Base-by-base conservation (phyloP, 2,888 invertebrate genomes). In the Lochmaea crataegi region DNA sequence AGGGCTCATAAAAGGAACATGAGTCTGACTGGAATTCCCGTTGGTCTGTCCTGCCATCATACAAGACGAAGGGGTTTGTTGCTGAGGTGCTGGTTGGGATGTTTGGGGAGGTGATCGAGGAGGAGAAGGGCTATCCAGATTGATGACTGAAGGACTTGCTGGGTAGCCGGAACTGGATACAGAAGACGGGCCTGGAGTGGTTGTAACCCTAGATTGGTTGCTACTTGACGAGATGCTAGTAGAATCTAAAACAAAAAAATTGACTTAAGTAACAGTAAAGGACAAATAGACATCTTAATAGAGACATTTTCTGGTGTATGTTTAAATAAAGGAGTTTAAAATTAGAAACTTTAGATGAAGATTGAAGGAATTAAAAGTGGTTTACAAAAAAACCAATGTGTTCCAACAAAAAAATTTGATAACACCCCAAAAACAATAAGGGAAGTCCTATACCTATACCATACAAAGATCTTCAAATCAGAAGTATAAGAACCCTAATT, bases 131-230 rank as follows among this genome's bases (percentile, higher is more conserved):
- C 90, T 90, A 87, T 92, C 92, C 81, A 92, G 86, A 53, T 90
- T 91, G 83, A 92, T 92, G 42, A 92, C 85, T 16, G 87, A 86
- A 63, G 91, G 91, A 77, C 91, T 91, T 32, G 84, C 84, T 7
- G 90, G 89, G 85, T 91, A 91, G 2, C 91, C 91, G 77, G 90
- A 90, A 75, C 91, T 91, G 7, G 91, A 89, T 14, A 91, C 91
- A 7, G 88, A 86, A 16, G 86, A 85, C 5, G 87, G 86, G 4
- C 86, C 87, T n/a, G 85, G 86, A 12, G 85, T 86, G 32, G 85
- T 84, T 32, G 83, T 82, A 65, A 72, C 63, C 53, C 85, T 83
- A 64, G 84, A 83, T 75, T 83, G 88, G 82, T 76, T 88, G 85
- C 84, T 89, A 87, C 81, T 87, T 78, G 82, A 89, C 83, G 81